Base-by-base conservation (phyloP, 1,140 invertebrate species). In the Phthorimaea operculella region DNA sequence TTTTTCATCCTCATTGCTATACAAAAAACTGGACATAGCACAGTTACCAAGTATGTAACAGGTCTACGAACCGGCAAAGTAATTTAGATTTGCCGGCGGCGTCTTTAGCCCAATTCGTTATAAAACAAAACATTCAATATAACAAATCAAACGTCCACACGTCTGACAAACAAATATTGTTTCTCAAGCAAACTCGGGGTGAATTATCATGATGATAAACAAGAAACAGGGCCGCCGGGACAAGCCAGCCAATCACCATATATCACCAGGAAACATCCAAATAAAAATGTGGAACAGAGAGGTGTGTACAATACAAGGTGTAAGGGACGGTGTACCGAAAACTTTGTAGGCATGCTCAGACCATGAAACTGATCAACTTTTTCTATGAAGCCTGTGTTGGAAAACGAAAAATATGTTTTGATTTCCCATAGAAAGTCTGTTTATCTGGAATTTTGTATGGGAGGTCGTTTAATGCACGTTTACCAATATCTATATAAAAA, bases 241-340 rank as follows among this genome's bases (percentile, higher is more conserved):
- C 75, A 79, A 74, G 73, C 69, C 68, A 77, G 60, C 79, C 81
- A 85, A 85, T 85, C 79, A 85, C 75, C 78, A 83, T 83, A 85
- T 78, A 80, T 81, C 79, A 78, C 73, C 63, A 64, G 65, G 58
- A 59, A 69, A 70, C 69, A 60, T 68, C 68, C 68, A 72, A 76
- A 84, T 72, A 78, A 82, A 79, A 80, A 73, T 55, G 60, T 72
- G 66, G 79, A 80, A 79, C 76, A 84, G 80, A 79, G 78, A 74
- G 66, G 65, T 76, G 70, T n/a, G n/a, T n/a, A n/a, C n/a, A n/a
- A n/a, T n/a, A n/a, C n/a, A n/a, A n/a, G n/a, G n/a, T n/a, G n/a
- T n/a, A n/a, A n/a, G n/a, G n/a, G n/a, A n/a, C n/a, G n/a, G n/a
- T n/a, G n/a, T n/a, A n/a, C n/a, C n/a, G n/a, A n/a, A n/a, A n/a